Evolutionary conservation across 2,888 invertebrate species (phyloP), one percentile per base, ranked within the genome.

Genomic region (Steromphala cineraria): DNA sequence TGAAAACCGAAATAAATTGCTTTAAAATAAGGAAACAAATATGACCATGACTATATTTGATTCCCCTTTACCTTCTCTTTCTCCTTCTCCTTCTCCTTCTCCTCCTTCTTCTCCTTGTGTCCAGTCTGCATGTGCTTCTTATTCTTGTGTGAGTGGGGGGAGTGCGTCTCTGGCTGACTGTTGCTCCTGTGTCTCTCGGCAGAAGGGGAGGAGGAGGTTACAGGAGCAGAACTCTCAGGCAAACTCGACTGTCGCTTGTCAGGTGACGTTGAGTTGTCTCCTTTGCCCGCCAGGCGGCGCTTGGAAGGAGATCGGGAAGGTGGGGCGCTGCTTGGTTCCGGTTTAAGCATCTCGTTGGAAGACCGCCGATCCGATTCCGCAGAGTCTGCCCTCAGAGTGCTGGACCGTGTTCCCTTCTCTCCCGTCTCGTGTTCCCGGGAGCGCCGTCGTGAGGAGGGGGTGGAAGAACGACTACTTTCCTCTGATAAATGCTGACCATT

Each of bases 281-380:
- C 71, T 40, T 71, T 71, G 17, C n/a, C 19, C 71, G 71, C 71
- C 71, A 71, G 71, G 19, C 71, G 71, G 19, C 71, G 71, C 21
- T 74, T 78, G 74, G 81, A 79, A 15, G 75, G 74, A 7, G 75
- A 78, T 7, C 78, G 81, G 24, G 52, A 78, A 21, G 78, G 75
- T 21, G 81, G 81, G 53, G 81, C 81, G n/a, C 71, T 71, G 19
- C 28, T 40, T 2, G 40, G 36, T 71, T 71, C 71, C 15, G 36
- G 36, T 36, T 71, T 71, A 4, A 71, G n/a, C 71, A 71, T 71
- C 36, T 71, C 71, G n/a, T 2, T n/a, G 19, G 71, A 71, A 17
- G 71, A 31, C n/a, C 71, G 28, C 19, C 71, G 31, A 10, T 62
- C 62, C 15, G 71, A 71, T 40, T 31, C 36, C 36, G 15, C 36